phyloP scores from a whole-genome alignment of 1,140 invertebrate species.

The Tetragonula clypearis region DNA sequence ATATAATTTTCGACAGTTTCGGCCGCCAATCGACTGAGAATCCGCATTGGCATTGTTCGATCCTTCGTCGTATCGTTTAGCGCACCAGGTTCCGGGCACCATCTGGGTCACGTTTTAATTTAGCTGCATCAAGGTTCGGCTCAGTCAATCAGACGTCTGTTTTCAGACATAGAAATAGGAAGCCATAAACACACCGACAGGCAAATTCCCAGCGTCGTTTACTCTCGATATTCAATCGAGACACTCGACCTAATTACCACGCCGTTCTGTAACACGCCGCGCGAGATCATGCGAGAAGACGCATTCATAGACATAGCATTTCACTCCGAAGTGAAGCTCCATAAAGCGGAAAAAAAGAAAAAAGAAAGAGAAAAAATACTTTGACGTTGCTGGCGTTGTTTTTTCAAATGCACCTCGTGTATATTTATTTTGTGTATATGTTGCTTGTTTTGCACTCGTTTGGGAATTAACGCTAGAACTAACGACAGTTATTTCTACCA shows the following conservation, averaged over 20 bases:
- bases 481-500: too few species aligned
- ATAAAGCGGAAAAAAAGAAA: not conserved
- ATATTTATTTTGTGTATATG: too few species aligned
- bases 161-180: constrained; percentile 62
- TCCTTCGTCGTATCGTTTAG: constrained; percentile 41
- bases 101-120: constrained; percentile 63
- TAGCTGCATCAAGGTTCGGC: constrained; percentile 55
- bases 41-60: constrained; percentile 24
- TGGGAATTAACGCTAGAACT: too few species aligned
- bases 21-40: not conserved
- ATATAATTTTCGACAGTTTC: not conserved
- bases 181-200: constrained; percentile 49
- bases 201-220: constrained; percentile 20
- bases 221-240: constrained; percentile 48
- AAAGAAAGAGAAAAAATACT: too few species aligned
- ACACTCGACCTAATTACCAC: constrained; percentile 64
- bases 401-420: too few species aligned
- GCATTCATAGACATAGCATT: too few species aligned
- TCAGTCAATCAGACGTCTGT: constrained; percentile 62
- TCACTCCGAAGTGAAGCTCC: too few species aligned
- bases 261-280: constrained; percentile 17
- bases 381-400: too few species aligned
- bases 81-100: not conserved
- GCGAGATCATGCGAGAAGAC: too few species aligned
- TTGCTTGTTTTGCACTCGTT: too few species aligned